phyloP scores from a whole-genome alignment of 2,113 vertebrate genomes.

The Stercorarius parasiticus region DNA sequence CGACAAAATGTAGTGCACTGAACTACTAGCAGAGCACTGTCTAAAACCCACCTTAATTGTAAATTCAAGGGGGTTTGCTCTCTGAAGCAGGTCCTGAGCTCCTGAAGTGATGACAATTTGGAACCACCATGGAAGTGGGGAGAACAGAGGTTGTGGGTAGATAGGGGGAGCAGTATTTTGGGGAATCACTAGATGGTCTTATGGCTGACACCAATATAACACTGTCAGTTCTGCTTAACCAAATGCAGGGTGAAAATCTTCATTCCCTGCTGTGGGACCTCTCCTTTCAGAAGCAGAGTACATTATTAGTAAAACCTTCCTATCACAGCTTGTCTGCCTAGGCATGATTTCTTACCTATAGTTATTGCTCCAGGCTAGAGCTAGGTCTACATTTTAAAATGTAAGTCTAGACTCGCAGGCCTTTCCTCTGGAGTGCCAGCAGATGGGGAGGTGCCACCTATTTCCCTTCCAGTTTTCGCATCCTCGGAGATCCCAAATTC shows the following conservation, averaged over 20 bases:
- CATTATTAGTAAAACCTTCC: background rate
- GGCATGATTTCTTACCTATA: background rate
- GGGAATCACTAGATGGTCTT: background rate
- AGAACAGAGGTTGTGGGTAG: background rate
- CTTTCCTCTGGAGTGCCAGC: background rate
- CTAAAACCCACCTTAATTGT: background rate
- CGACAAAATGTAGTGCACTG: background rate
- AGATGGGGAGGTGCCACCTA: background rate
- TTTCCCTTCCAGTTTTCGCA: background rate
- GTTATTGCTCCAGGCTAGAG: background rate
- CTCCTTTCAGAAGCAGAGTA: background rate
- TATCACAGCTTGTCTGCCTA: background rate
- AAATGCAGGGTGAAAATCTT: background rate
- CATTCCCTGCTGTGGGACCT: background rate
- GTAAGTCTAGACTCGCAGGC: background rate
- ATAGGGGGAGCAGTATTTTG: background rate
- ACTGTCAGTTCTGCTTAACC: background rate
- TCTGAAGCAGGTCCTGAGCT: background rate
- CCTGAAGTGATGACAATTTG: background rate
- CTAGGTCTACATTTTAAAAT: background rate
- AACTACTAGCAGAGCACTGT: background rate
- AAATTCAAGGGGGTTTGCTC: background rate
- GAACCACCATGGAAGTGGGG: background rate
- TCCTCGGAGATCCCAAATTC: background rate
- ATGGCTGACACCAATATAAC: background rate